A percentile compares a stretch with the other conserved stretches of the same genome.
Conservation (phyloP, 2,888 invertebrate species). For the Onchidella celtica region DNA sequence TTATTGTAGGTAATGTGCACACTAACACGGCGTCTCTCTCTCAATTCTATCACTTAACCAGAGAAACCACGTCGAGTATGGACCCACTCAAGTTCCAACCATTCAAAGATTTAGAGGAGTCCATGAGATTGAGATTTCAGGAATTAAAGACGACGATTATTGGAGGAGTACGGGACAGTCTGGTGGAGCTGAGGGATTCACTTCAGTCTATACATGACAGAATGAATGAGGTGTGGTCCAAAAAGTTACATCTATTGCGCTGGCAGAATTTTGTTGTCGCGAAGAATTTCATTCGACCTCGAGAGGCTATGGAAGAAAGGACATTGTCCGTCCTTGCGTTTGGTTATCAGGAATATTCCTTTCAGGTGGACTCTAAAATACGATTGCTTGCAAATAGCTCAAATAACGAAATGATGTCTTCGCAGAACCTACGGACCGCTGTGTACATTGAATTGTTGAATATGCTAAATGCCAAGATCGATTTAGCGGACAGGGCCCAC, state of each 20-base stretch:
- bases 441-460: slow-evolving; percentile 58
- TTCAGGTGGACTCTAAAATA: slow-evolving; percentile 51
- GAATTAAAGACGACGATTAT: slow-evolving; percentile 51
- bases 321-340: slow-evolving; percentile 61
- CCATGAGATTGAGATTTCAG: slow-evolving; percentile 46
- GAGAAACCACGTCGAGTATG: slow-evolving; percentile 63
- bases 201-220: slow-evolving; percentile 48
- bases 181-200: slow-evolving; percentile 53
- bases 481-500: slow-evolving; percentile 59
- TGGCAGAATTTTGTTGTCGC: slow-evolving; percentile 64
- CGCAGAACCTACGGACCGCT: slow-evolving; percentile 38
- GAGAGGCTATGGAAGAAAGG: slow-evolving; percentile 72
- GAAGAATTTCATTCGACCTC: slow-evolving; percentile 65
- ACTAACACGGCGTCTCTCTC: too few species aligned
- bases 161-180: slow-evolving; percentile 44
- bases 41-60: too few species aligned
- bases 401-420: slow-evolving; percentile 33
- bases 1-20: too few species aligned
- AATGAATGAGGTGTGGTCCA: slow-evolving; percentile 51
- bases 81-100: slow-evolving; percentile 55
- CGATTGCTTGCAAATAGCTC: slow-evolving; percentile 5
- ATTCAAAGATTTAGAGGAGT: slow-evolving; percentile 47
- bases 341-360: slow-evolving; percentile 66
- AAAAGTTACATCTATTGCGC: slow-evolving; percentile 60
- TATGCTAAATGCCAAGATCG: slow-evolving; percentile 56